phyloP scores from a whole-genome alignment of 2,113 vertebrate genomes.

The Oxygymnocypris stewartii region DNA sequence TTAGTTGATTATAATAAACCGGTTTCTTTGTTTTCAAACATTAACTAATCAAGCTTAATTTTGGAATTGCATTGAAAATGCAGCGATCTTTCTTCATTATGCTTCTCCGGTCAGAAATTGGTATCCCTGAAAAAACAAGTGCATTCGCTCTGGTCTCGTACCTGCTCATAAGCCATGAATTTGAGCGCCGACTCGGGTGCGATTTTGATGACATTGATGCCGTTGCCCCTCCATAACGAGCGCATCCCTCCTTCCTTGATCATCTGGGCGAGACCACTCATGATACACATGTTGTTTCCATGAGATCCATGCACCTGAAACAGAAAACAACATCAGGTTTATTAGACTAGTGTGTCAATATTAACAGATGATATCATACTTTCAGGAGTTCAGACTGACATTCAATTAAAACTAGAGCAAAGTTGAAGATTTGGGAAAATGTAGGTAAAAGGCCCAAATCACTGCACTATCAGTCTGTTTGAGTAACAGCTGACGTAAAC shows the following conservation, averaged over 20 bases:
- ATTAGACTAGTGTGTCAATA: neutral
- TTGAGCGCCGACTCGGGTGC: conserved; percentile 94
- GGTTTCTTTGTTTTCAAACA: neutral
- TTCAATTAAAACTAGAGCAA: neutral
- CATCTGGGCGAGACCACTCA: conserved; percentile 90
- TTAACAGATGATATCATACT: neutral
- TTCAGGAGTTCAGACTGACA: neutral
- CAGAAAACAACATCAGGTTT: neutral
- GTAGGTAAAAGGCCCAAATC: neutral
- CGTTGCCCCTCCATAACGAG: conserved; percentile 91
- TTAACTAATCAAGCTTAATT: neutral
- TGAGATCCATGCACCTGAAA: conserved; percentile 89
- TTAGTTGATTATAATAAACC: neutral
- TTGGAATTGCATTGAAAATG: neutral
- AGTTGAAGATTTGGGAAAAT: neutral
- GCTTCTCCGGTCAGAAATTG: neutral
- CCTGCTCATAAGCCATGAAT: conserved; percentile 99
- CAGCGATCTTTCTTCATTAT: neutral
- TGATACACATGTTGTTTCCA: conserved; percentile 92
- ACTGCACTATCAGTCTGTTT: conserved; percentile 16
- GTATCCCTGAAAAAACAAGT: neutral
- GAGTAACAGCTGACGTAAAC: conserved; percentile 47
- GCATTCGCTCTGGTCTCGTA: conserved; percentile 53
- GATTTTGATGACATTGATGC: conserved; percentile 93
- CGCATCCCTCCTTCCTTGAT: conserved; percentile 86